phyloP scores from a whole-genome alignment of 2,797 vertebrate genomes.

The Crypturellus tataupa region DNA sequence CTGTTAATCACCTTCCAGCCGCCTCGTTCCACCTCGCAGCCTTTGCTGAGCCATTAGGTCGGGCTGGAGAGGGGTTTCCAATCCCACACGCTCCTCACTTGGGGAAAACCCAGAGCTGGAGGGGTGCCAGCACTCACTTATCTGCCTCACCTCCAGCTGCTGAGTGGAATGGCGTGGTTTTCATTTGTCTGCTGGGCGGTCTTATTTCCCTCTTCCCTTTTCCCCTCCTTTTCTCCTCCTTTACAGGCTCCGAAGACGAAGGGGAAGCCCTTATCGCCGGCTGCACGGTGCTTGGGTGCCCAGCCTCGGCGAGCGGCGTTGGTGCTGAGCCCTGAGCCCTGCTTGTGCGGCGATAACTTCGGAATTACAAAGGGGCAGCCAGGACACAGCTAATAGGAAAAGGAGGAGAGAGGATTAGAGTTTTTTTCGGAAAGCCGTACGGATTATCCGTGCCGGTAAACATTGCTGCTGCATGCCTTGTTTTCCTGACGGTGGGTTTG shows the following conservation, averaged over 20 bases:
- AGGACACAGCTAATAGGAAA: neutral
- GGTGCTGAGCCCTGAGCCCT: neutral
- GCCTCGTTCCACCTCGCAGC: conserved; percentile 24
- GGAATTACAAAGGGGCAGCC: neutral
- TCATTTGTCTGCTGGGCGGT: neutral
- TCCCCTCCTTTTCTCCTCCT: neutral
- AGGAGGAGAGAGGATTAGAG: conserved; percentile 6
- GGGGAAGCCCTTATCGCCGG: neutral
- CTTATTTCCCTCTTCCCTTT: neutral
- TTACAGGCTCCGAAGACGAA: neutral
- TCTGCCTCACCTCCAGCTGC: conserved; percentile 32
- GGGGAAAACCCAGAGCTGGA: neutral
- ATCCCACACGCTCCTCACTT: neutral
- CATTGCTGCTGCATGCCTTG: neutral
- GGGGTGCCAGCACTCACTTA: neutral
- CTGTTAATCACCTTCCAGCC: conserved; percentile 68
- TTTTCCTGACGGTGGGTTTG: neutral
- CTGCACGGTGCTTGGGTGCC: neutral
- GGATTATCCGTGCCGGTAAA: conserved; percentile 5
- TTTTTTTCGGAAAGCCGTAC: neutral
- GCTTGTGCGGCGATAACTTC: neutral
- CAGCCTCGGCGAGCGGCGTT: rapidly evolving
- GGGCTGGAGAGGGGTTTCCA: conserved; percentile 22
- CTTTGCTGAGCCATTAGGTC: neutral
- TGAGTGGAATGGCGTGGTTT: neutral